These are phyloP conservation scores for Dolichomitus sp. DNA, from an alignment of 2,888 invertebrate species.

Conservation along the genomic window DNA sequence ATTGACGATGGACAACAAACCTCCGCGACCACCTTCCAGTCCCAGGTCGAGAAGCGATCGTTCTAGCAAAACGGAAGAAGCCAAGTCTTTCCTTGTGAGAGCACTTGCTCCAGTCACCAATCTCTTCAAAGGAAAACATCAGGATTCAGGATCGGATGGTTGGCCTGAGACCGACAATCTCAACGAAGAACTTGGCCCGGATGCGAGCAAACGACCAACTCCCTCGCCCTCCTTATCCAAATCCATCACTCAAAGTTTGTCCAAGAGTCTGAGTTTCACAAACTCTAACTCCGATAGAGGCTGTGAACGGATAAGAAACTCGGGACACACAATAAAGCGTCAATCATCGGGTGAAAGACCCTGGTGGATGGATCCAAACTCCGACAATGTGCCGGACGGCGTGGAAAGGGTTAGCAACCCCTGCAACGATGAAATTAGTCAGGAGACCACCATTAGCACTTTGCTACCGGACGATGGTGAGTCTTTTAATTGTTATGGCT, in stretches of 20 bases:
- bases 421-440: conserved; percentile 82
- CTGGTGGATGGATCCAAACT: conserved; percentile 85
- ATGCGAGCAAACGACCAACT: conserved; percentile 70
- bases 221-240: conserved; percentile 70
- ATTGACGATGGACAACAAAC: conserved; percentile 87
- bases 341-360: conserved; percentile 81
- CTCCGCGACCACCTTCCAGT: conserved; percentile 87
- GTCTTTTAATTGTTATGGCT: conserved; percentile 6
- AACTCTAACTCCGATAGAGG: conserved; percentile 74
- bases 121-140: conserved; percentile 90
- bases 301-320: conserved; percentile 52
- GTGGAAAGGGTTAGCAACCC: conserved; percentile 76
- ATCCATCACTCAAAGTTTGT: conserved; percentile 71
- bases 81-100: conserved; percentile 91
- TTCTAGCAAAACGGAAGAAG: conserved; percentile 88
- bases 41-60: conserved; percentile 84
- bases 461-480: conserved; percentile 84
- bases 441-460: conserved; percentile 83
- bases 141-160: conserved; percentile 74
- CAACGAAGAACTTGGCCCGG: conserved; percentile 72
- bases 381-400: conserved; percentile 84
- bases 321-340: conserved; percentile 67
- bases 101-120: conserved; percentile 90
- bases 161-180: conserved; percentile 52
- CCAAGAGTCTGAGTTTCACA: conserved; percentile 74